phyloP scores from a whole-genome alignment of 2,113 vertebrate genomes.

The Acanthisitta chloris region DNA sequence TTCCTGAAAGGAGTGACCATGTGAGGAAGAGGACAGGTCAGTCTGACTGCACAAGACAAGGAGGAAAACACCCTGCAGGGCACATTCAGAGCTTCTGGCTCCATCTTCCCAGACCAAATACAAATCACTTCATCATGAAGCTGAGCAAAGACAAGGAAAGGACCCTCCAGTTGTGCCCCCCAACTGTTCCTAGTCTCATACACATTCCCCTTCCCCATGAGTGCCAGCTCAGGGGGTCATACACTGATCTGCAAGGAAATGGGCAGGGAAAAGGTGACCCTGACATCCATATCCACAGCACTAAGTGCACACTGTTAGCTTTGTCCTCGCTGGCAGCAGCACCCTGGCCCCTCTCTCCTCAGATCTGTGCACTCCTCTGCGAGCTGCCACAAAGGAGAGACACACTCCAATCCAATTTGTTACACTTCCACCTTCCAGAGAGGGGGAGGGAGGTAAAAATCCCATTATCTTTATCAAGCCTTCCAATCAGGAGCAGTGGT shows the following conservation, averaged over 20 bases:
- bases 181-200: neutral
- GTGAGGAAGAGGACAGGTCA: neutral
- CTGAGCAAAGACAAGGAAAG: neutral
- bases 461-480: constrained; percentile 87
- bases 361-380: constrained; percentile 11
- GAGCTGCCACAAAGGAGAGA: constrained; percentile 77
- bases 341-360: constrained; percentile 27
- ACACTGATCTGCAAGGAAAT: neutral
- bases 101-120: neutral
- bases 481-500: constrained; percentile 72
- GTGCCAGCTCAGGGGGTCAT: neutral
- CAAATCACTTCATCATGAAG: neutral
- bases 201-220: accelerated
- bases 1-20: accelerated
- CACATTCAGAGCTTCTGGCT: neutral
- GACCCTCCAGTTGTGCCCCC: neutral
- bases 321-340: constrained; percentile 5
- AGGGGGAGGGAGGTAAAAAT: constrained; percentile 74
- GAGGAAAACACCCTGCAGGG: neutral
- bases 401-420: constrained; percentile 77
- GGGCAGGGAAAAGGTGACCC: constrained; percentile 44
- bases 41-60: neutral
- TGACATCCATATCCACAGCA: neutral
- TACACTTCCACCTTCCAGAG: constrained; percentile 71
- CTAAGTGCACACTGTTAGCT: neutral